phyloP scores from a whole-genome alignment of 2,113 vertebrate species.

The Elachura formosa region DNA sequence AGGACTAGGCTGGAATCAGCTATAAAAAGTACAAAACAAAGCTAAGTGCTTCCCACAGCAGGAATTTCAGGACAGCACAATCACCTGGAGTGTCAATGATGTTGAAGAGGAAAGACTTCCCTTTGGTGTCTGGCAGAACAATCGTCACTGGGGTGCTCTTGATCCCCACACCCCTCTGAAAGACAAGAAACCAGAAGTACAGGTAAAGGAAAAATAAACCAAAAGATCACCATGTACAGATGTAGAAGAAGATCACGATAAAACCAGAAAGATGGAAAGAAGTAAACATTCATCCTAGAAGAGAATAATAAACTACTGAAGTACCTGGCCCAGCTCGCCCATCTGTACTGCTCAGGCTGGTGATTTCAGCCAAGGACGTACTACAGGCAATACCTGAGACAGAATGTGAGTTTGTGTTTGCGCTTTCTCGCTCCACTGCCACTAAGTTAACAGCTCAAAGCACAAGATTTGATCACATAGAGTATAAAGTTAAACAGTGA shows the following conservation, averaged over 20 bases:
- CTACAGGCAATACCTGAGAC: not conserved
- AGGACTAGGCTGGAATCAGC: not conserved
- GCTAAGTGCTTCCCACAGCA: not conserved
- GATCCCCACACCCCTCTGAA: slow-evolving; percentile 95
- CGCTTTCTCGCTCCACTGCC: not conserved
- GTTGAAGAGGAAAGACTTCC: slow-evolving; percentile 98
- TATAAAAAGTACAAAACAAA: not conserved
- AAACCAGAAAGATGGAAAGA: not conserved
- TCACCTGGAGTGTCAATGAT: slow-evolving; percentile 98
- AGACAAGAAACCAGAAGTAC: not conserved
- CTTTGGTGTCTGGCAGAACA: slow-evolving; percentile 95
- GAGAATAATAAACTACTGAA: not conserved
- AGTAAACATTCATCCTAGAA: not conserved
- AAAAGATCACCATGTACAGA: accelerated
- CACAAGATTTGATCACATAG: not conserved
- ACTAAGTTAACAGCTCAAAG: not conserved
- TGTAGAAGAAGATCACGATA: not conserved
- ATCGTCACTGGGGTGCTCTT: slow-evolving; percentile 97
- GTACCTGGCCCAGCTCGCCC: not conserved
- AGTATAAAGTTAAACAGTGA: not conserved
- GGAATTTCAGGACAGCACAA: not conserved
- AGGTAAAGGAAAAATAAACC: not conserved
- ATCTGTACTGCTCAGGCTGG: not conserved
- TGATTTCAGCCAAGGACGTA: not conserved
- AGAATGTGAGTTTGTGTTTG: not conserved